phyloP scores from a whole-genome alignment of 2,797 vertebrate species.

The Phalloptychus januarius region DNA sequence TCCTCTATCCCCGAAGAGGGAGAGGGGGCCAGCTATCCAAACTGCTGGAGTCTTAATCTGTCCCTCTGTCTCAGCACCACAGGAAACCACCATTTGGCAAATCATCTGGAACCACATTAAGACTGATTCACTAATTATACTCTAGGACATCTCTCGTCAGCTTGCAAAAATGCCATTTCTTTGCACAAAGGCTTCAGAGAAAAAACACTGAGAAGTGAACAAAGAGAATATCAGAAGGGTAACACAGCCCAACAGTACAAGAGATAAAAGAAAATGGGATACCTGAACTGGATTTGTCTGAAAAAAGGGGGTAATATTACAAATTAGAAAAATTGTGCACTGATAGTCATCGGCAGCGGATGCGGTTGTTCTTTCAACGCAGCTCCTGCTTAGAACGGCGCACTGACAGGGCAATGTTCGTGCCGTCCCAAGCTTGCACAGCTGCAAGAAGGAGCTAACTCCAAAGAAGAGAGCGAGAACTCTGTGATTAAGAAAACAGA shows the following conservation, averaged over 20 bases:
- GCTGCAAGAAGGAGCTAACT: slow-evolving; percentile 55
- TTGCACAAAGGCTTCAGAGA: slow-evolving; percentile 59
- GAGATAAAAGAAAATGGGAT: slow-evolving; percentile 47
- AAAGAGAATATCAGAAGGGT: slow-evolving; percentile 41
- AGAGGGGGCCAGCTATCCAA: slow-evolving; percentile 76
- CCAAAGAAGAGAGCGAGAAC: slow-evolving; percentile 78
- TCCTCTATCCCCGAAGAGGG: slow-evolving; percentile 70
- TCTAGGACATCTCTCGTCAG: slow-evolving; percentile 77
- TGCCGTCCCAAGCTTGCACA: slow-evolving; percentile 51
- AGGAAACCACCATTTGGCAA: slow-evolving; percentile 84
- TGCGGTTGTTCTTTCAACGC: slow-evolving; percentile 65
- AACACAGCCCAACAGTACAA: slow-evolving; percentile 57
- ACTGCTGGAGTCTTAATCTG: slow-evolving; percentile 77
- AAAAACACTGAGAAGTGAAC: slow-evolving; percentile 36
- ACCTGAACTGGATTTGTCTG: slow-evolving; percentile 50
- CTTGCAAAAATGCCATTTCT: slow-evolving; percentile 77
- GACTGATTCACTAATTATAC: slow-evolving; percentile 81
- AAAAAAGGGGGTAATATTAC: slow-evolving; percentile 46
- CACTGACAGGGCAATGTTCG: slow-evolving; percentile 31
- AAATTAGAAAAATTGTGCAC: not conserved
- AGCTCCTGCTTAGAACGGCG: slow-evolving; percentile 35
- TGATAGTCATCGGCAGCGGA: slow-evolving; percentile 54
- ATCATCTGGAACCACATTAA: slow-evolving; percentile 83
- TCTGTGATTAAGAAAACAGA: slow-evolving; percentile 95
- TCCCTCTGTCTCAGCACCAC: slow-evolving; percentile 77